Base-by-base conservation (phyloP, 2,113 vertebrate genomes). In the Hyperopisus bebe region DNA sequence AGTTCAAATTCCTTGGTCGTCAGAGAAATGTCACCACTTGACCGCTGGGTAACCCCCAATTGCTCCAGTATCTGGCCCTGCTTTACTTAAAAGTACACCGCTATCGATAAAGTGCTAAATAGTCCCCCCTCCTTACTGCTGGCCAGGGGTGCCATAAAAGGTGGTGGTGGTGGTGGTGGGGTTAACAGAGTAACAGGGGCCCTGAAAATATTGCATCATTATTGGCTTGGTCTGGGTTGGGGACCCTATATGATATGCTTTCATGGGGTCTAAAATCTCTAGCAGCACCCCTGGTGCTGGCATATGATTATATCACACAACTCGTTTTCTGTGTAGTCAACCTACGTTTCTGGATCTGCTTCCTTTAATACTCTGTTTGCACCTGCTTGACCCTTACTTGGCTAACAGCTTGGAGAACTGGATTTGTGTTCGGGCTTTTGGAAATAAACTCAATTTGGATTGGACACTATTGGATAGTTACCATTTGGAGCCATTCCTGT, bases 401-500 rank as follows among this genome's bases (percentile, higher is more conserved):
- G 62, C 62, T 70, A 70, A 80, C 74, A 42, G 17, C 6, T 80
- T 80, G 31, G 74, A 19, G 35, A 80, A 42, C 35, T 80, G 31
- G 74, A 80, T 80, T 80, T 80, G 74, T 39, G 74, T 80, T 80
- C 39, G 31, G 5, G 74, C 31, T 80, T 19, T 80, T 80, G 31
- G 31, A 42, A 42, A 80, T 70, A 70, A 70, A 70, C 10, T 70
- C 62, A 70, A 31, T 70, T 31, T 70, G 62, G 62, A 70, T 70
- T 70, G 58, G 58, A 62, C 24, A n/a, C 24, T 62, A 9, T 62
- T 62, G 62, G 62, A 70, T 13, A 31, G 62, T 31, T 70, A 70
- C 62, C 62, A 70, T 70, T 70, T 70, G 62, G 62, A 70, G n/a
- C 62, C n/a, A 10, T 70, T 70, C 62, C 62, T 70, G n/a, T 70